Evolutionary conservation across 2,888 invertebrate genomes (phyloP), one percentile per base, ranked within the genome.

Genomic region (Ichneumoninae sp.): DNA sequence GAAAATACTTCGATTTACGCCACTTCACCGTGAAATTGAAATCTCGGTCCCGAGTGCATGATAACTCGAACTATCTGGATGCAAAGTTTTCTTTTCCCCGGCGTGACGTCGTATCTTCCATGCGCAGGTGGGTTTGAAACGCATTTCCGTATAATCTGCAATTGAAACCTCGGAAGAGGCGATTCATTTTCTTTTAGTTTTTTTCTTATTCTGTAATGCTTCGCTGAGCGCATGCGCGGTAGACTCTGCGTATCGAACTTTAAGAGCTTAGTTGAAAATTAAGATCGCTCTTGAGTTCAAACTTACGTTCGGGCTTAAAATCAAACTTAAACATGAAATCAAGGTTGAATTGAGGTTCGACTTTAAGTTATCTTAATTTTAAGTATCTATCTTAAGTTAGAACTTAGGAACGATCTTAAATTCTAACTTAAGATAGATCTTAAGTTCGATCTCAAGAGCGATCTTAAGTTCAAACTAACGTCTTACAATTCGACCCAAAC

Each of bases 1-100:
- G 50, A 66, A 52, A 44, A 50, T 13, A 71, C n/a, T n/a, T 71
- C 63, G 65, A 78, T 71, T 71, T 63, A 40, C 79, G 70, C 36
- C 16, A 3, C 52, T 52, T 26, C 22, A 44, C 16, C n/a, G 65
- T 52, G 36, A 79, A 79, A 79, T 79, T 79, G 65, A 71, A 71
- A 79, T 47, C 50, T 79, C 26, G 4, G 50, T 36, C 40, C 40
- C 33, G 7, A 19, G 66, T n/a, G 66, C 7, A 40, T 40, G 19
- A 19, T 47, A 66, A 22, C 19, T 66, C 36, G 40, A 66, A 66
- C 19, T 40, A 44, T 66, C 36, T 19, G n/a, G 40, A 66, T 19
- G 57, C 26, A 26, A 22, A 57, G 57, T 13, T 57, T 57, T 57
- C 57, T 57, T 57, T 19, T 52, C 52, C 52, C 19, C 19, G n/a